These are phyloP conservation scores for Danionella dracula DNA, from an alignment of 2,797 vertebrate genomes.

Conservation along the genomic window DNA sequence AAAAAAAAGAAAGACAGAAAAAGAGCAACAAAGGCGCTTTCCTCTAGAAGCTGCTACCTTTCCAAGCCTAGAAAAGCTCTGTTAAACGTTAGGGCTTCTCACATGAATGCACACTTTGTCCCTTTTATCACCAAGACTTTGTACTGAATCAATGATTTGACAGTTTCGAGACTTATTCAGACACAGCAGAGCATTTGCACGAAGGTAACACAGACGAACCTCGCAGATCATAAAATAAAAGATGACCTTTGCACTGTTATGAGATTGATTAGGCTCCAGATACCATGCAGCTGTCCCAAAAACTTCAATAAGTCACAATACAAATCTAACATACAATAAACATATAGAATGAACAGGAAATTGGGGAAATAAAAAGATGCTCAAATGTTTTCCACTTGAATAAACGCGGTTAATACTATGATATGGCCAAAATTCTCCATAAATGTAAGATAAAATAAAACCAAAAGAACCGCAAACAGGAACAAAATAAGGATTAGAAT, in stretches of 20 bases:
- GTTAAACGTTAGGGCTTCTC: background rate
- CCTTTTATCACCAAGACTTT: conserved; percentile 6
- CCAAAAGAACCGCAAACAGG: no score
- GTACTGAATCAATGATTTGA: conserved; percentile 6
- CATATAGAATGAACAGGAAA: no score
- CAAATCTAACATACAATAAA: background rate
- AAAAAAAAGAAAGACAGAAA: conserved; percentile 58
- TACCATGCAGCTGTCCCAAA: no score
- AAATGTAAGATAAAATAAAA: no score
- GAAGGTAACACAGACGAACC: background rate
- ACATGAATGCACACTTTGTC: conserved; percentile 14
- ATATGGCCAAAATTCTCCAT: no score
- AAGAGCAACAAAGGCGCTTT: conserved; percentile 37
- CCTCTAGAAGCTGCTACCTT: background rate
- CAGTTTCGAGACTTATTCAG: background rate
- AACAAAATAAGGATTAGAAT: no score
- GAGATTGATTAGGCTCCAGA: background rate
- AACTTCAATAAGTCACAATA: background rate
- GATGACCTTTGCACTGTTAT: background rate
- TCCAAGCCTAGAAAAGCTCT: background rate
- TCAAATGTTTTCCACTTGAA: no score
- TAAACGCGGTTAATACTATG: no score
- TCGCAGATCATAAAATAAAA: background rate
- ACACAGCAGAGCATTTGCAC: background rate
- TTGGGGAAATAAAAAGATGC: no score